These are phyloP conservation scores for Megalonaias nervosa DNA, from an alignment of 1,140 invertebrate species.

Conservation along the genomic window DNA sequence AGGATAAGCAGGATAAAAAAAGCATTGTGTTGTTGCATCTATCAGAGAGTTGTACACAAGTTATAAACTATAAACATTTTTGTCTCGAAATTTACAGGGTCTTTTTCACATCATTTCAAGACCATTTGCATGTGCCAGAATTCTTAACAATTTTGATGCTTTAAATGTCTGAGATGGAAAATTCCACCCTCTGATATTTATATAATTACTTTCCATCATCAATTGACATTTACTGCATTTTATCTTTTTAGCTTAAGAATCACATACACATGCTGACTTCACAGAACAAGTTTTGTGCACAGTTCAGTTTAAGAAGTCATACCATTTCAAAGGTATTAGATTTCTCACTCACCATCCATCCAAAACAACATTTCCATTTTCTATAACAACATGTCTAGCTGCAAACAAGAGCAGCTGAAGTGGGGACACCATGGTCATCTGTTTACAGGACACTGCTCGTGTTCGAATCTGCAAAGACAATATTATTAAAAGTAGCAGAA, in stretches of 20 bases:
- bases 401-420: constrained; percentile 95
- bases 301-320: not conserved
- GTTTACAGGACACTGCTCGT: constrained; percentile 96
- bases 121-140: too few relatives aligned
- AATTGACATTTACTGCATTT: not conserved
- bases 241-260: not conserved
- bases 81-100: too few relatives aligned
- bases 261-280: not conserved
- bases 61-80: too few relatives aligned
- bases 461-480: constrained; percentile 83
- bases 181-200: not conserved
- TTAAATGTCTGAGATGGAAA: too few relatives aligned
- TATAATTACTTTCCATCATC: not conserved
- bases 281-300: not conserved
- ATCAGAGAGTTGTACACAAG: too few relatives aligned
- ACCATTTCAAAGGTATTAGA: not conserved
- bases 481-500: not conserved
- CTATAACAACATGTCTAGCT: constrained; percentile 44
- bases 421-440: constrained; percentile 97
- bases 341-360: constrained; percentile 63
- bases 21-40: too few relatives aligned
- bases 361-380: constrained; percentile 51
- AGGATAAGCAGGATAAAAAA: too few relatives aligned
- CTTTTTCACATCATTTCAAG: too few relatives aligned
- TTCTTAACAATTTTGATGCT: too few relatives aligned